Evolutionary conservation across 2,888 invertebrate genomes (phyloP).

Genomic region (Pachymerium ferrugineum): DNA sequence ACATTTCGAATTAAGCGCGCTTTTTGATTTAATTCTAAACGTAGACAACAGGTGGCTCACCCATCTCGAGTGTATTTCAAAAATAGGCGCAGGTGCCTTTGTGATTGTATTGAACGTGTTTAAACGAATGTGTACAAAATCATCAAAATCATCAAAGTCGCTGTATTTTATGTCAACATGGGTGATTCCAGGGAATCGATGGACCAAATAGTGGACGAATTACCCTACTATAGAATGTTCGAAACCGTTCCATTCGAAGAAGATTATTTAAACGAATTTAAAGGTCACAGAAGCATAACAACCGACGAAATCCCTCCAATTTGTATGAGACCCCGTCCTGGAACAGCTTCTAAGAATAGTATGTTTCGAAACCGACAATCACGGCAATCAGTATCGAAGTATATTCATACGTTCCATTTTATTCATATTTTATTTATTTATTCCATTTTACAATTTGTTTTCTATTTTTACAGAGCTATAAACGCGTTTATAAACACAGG

Average conservation of each 20-base stretch:
- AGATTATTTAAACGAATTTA: background rate
- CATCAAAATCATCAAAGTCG: no score
- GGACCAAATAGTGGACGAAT: background rate
- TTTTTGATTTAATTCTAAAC: no score
- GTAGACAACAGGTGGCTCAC: no score
- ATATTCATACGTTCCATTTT: background rate
- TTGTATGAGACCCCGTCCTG: background rate
- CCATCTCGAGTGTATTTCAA: no score
- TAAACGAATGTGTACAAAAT: no score
- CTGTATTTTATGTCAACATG: background rate
- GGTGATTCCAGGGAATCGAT: background rate
- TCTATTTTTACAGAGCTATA: background rate
- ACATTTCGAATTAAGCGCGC: no score
- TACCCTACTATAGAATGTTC: background rate
- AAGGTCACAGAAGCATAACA: conserved; percentile 26
- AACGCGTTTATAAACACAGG: conserved; percentile 28
- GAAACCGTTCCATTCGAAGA: background rate
- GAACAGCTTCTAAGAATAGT: background rate
- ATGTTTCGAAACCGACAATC: background rate
- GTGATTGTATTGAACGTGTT: no score
- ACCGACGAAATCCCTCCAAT: background rate
- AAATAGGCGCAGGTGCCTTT: no score
- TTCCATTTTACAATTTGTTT: background rate
- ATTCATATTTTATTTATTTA: background rate
- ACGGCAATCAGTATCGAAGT: conserved; percentile 11